A percentile compares a stretch with the other conserved stretches of the same genome.
Conservation (phyloP, 1,140 invertebrate species). For the fruit fly (Drosophila melanogaster) region DNA sequence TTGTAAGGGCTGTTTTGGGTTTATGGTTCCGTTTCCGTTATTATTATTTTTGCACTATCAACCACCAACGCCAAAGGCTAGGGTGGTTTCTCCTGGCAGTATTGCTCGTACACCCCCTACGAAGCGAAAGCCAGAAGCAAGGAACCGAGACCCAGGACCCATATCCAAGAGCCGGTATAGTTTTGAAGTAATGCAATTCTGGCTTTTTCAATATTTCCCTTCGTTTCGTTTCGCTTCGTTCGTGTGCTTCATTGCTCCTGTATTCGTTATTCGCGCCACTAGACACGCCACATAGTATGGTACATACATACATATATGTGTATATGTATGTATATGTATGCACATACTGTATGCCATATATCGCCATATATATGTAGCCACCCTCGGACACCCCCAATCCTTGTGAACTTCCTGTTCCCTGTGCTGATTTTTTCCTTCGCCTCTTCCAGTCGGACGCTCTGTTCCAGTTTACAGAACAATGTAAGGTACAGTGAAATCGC, state of each 20-base stretch:
- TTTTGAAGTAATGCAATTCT: slow-evolving; percentile 35
- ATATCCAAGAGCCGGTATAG: slow-evolving; percentile 43
- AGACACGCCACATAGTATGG: slow-evolving; percentile 17
- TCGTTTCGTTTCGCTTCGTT: slow-evolving; percentile 52
- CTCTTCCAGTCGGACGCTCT: slow-evolving; percentile 34
- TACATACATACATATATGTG: background rate
- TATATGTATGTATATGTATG: background rate
- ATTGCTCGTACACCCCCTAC: slow-evolving; percentile 58
- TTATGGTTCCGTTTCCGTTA: slow-evolving; percentile 29
- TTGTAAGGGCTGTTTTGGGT: slow-evolving; percentile 59
- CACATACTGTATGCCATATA: slow-evolving; percentile 6
- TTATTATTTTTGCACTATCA: slow-evolving; percentile 58
- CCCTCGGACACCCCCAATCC: slow-evolving; percentile 26
- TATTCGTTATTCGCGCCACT: slow-evolving; percentile 63
- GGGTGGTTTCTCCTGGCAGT: slow-evolving; percentile 58
- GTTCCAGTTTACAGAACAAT: slow-evolving; percentile 66
- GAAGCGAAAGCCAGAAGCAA: slow-evolving; percentile 16
- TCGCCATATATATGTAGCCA: slow-evolving; percentile 4
- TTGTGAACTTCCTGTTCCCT: slow-evolving; percentile 66
- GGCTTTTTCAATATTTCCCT: slow-evolving; percentile 17
- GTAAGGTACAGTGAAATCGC: slow-evolving; percentile 22
- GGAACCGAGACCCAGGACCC: slow-evolving; percentile 23
- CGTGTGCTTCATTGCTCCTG: slow-evolving; percentile 76
- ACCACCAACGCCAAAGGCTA: slow-evolving; percentile 57
- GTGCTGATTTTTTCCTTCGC: slow-evolving; percentile 65